phyloP scores from a whole-genome alignment of 2,113 vertebrate genomes.

The Festucalex cinctus region DNA sequence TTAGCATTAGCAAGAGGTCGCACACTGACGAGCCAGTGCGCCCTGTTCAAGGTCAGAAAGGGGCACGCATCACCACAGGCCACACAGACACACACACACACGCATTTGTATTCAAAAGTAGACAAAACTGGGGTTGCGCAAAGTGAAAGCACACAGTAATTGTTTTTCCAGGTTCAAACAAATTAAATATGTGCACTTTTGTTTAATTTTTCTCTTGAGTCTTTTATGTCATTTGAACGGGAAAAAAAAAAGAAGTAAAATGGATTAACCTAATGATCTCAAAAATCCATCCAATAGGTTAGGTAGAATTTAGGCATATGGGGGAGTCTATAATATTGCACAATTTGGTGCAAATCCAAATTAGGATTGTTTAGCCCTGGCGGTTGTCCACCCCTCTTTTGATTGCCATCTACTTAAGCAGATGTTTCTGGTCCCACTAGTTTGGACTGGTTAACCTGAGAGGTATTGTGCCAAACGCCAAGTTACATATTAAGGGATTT shows the following conservation, averaged over 20 bases:
- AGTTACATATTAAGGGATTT: not conserved
- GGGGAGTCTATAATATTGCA: not conserved
- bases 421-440: not conserved
- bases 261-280: not conserved
- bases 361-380: not conserved
- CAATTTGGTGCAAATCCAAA: not conserved
- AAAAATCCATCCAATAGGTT: not conserved
- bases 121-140: slow-evolving; percentile 22
- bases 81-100: slow-evolving; percentile 29
- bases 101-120: slow-evolving; percentile 37
- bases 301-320: not conserved
- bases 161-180: not conserved
- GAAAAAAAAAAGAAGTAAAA: not conserved
- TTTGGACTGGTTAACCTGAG: not conserved
- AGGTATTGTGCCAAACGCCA: no score
- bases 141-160: slow-evolving; percentile 6
- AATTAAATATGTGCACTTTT: not conserved
- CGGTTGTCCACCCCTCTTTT: not conserved
- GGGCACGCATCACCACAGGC: slow-evolving; percentile 60
- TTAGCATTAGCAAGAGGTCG: slow-evolving; percentile 70
- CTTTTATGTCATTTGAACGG: not conserved
- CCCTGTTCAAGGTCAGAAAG: slow-evolving; percentile 70
- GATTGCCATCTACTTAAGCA: not conserved
- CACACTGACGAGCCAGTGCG: slow-evolving; percentile 59
- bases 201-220: not conserved